phyloP scores from a whole-genome alignment of 2,888 invertebrate species.

The Andrena marginata region DNA sequence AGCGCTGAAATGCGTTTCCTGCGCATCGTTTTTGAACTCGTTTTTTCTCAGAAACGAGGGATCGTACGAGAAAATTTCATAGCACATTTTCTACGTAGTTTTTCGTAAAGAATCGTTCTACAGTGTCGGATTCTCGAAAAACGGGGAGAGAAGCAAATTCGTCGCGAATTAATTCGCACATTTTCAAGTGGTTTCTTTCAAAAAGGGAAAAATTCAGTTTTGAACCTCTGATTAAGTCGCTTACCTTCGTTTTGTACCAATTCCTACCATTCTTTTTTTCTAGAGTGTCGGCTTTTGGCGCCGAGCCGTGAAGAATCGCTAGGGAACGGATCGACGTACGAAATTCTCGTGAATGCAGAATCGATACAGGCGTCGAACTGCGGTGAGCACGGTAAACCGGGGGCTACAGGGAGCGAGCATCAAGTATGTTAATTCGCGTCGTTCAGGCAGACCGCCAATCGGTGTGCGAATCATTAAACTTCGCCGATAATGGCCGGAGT shows the following conservation, averaged over 20 bases:
- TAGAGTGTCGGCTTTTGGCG: background rate
- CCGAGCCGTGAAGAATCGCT: constrained; percentile 3
- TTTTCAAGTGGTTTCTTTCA: too few species aligned
- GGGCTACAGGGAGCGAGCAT: constrained; percentile 42
- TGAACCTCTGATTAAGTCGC: too few species aligned
- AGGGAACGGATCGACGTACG: background rate
- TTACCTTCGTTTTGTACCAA: background rate
- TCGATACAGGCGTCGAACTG: constrained; percentile 43
- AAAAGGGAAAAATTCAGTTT: too few species aligned
- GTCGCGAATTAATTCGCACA: too few species aligned
- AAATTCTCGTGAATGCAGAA: constrained; percentile 27
- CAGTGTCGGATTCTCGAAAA: too few species aligned
- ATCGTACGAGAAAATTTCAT: too few species aligned
- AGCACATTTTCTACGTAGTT: too few species aligned
- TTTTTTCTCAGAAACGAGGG: too few species aligned
- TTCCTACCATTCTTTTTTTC: background rate
- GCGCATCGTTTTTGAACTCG: too few species aligned
- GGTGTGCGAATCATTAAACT: constrained; percentile 58
- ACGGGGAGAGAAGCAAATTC: too few species aligned
- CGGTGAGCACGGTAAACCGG: constrained; percentile 51
- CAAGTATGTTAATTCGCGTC: constrained; percentile 62
- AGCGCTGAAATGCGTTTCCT: too few species aligned
- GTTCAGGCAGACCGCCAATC: constrained; percentile 60
- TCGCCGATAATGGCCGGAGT: constrained; percentile 38
- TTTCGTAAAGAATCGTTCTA: too few species aligned